These are phyloP conservation scores for Grus americana DNA, from an alignment of 2,113 vertebrate genomes.

Conservation along the genomic window DNA sequence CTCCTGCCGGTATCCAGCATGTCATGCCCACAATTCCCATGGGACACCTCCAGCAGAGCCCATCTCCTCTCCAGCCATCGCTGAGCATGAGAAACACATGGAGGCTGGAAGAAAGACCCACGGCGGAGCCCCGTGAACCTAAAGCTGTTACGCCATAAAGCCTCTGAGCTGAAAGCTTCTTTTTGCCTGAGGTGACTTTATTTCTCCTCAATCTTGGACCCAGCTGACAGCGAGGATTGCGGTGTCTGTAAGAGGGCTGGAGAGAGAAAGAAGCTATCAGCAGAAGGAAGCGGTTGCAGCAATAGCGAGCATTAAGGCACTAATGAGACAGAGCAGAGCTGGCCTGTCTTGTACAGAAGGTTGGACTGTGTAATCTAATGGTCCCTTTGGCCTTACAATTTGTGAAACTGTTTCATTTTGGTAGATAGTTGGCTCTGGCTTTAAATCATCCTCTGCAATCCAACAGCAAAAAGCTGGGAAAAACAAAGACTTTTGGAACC, in stretches of 20 bases:
- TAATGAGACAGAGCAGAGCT: slow-evolving; percentile 28
- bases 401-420: slow-evolving; percentile 44
- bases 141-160: neutral
- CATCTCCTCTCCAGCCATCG: neutral
- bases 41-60: neutral
- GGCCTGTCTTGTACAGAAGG: slow-evolving; percentile 11
- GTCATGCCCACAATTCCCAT: neutral
- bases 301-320: neutral
- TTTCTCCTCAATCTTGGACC: neutral
- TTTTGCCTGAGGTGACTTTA: neutral
- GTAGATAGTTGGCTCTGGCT: slow-evolving; percentile 47
- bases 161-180: neutral
- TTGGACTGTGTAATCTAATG: slow-evolving; percentile 2
- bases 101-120: neutral
- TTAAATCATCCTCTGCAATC: slow-evolving; percentile 49
- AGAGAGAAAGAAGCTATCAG: neutral
- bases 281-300: slow-evolving; percentile 8
- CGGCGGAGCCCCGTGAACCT: neutral
- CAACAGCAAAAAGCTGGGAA: slow-evolving; percentile 47
- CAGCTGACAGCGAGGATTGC: neutral
- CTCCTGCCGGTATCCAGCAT: neutral
- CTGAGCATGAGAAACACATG: rapidly evolving
- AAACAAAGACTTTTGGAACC: neutral
- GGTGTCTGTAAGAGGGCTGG: neutral
- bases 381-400: slow-evolving; percentile 40